Conservation (phyloP, 2,888 invertebrate genomes). For the Zaprionus lineosus region DNA sequence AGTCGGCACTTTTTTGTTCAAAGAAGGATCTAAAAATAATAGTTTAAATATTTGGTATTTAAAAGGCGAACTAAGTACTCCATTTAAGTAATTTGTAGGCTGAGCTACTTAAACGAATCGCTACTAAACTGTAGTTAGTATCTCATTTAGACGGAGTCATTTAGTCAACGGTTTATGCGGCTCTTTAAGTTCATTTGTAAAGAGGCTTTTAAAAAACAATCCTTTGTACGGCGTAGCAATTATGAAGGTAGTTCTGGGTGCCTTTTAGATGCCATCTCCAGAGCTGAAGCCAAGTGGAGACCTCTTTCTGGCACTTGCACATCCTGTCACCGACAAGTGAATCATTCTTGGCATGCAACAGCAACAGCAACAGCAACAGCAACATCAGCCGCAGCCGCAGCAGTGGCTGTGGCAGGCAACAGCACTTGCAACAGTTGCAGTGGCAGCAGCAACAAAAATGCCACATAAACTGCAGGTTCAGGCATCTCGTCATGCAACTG, state of each 20-base stretch:
- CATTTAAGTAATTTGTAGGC: too few species aligned
- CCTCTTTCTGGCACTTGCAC: constrained; percentile 72
- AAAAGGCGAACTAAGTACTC: too few species aligned
- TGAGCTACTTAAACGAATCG: too few species aligned
- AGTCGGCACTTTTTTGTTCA: too few species aligned
- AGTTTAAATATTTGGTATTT: too few species aligned
- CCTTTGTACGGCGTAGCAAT: constrained; percentile 53
- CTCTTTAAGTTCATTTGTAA: constrained; percentile 20
- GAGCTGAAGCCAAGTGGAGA: constrained; percentile 58
- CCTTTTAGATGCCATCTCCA: constrained; percentile 49
- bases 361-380: constrained; percentile 6
- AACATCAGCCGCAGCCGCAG: background rate
- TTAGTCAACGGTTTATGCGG: too few species aligned
- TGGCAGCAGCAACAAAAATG: constrained; percentile 21
- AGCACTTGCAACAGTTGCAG: constrained; percentile 42
- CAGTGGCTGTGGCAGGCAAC: constrained; percentile 50
- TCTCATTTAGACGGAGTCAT: too few species aligned
- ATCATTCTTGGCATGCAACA: constrained; percentile 68
- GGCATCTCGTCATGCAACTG: constrained; percentile 77
- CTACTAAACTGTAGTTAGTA: too few species aligned
- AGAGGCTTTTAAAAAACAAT: constrained; percentile 24
- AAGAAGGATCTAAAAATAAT: too few species aligned
- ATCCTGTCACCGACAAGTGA: constrained; percentile 72
- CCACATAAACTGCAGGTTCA: constrained; percentile 63
- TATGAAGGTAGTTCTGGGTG: constrained; percentile 30